Evolutionary conservation across 2,113 vertebrate species (phyloP).

Genomic region (Pipa parva): DNA sequence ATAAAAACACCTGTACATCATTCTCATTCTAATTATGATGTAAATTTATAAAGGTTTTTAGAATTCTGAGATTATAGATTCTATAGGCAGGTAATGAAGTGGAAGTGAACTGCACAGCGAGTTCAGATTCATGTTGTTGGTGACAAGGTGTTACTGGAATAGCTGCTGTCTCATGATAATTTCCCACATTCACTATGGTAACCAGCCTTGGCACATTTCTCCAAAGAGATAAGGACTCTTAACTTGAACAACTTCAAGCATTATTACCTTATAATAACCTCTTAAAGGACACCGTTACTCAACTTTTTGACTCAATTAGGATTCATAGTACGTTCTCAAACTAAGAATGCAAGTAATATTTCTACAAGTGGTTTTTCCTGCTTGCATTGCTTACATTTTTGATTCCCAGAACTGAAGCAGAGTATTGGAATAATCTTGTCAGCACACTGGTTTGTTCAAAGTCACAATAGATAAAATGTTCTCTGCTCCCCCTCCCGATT

Average conservation of each 20-base stretch:
- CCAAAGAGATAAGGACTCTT: conserved; percentile 1
- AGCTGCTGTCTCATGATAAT: conserved; percentile 23
- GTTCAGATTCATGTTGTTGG: neutral
- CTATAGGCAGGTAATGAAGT: too few species aligned
- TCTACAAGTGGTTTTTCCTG: neutral
- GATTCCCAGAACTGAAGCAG: too few species aligned
- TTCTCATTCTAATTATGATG: too few species aligned
- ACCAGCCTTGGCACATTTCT: conserved; percentile 16
- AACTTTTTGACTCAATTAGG: neutral
- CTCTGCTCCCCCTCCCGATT: too few species aligned
- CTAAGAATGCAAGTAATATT: neutral
- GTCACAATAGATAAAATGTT: too few species aligned
- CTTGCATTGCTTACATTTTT: neutral
- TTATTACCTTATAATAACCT: conserved; percentile 2
- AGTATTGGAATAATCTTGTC: too few species aligned
- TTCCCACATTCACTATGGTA: conserved; percentile 23
- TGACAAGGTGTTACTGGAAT: neutral
- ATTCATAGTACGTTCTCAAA: neutral
- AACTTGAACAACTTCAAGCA: neutral
- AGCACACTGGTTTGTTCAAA: too few species aligned
- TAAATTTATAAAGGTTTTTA: too few species aligned
- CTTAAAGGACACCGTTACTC: neutral
- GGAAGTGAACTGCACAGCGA: too few species aligned
- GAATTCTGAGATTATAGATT: too few species aligned
- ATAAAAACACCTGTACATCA: too few species aligned